Percentiles rank a stretch among this genome's conserved stretches.
Conservation (phyloP, 2,113 vertebrate genomes). For the Elachura formosa region DNA sequence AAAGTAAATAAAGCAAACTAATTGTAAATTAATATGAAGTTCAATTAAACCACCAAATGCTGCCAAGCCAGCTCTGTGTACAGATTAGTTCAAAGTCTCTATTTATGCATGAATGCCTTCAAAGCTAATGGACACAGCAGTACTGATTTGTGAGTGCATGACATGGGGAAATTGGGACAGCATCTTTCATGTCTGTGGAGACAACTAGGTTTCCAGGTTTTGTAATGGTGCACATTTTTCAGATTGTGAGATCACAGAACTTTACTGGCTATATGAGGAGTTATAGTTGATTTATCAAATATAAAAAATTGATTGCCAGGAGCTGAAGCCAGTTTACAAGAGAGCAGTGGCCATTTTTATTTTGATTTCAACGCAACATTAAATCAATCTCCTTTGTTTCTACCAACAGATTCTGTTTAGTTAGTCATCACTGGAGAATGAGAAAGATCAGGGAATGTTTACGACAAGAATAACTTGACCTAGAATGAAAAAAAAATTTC, state of each 20-base stretch:
- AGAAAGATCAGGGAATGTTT: neutral
- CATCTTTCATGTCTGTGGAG: neutral
- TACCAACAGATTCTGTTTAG: neutral
- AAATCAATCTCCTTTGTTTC: neutral
- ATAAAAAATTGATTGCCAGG: neutral
- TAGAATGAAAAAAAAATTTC: neutral
- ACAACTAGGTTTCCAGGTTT: neutral
- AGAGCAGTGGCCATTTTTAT: neutral
- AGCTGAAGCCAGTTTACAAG: neutral
- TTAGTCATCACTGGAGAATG: neutral
- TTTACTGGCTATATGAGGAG: neutral
- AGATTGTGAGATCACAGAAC: neutral
- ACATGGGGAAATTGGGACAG: neutral
- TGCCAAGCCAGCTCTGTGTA: constrained; percentile 24
- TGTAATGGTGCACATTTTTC: neutral
- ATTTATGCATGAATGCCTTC: constrained; percentile 1
- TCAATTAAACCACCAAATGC: constrained; percentile 51
- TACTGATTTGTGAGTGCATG: neutral
- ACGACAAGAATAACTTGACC: neutral
- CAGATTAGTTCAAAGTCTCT: constrained; percentile 39
- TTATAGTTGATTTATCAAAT: neutral
- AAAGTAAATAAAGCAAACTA: constrained; percentile 64
- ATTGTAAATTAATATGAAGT: constrained; percentile 54
- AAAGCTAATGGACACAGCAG: neutral
- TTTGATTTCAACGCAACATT: neutral